Evolutionary conservation across 2,888 invertebrate genomes (phyloP).

Genomic region (Plutella xylostella): DNA sequence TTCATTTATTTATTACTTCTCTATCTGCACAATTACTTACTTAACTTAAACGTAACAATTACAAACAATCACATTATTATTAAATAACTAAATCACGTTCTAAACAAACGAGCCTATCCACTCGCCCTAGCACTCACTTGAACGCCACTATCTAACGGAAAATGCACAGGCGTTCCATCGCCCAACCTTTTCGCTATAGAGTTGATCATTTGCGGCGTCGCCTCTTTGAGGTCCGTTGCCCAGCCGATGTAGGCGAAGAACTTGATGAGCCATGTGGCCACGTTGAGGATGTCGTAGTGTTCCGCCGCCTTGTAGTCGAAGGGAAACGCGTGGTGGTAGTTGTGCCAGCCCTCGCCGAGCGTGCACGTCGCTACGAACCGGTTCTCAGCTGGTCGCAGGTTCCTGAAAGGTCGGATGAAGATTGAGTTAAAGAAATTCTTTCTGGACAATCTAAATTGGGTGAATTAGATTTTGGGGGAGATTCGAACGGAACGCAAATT

Average conservation of each 20-base stretch:
- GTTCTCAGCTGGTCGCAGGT: slow-evolving; percentile 74
- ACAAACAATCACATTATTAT: too few species aligned
- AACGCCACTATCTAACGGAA: slow-evolving; percentile 24
- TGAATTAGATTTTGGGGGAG: too few species aligned
- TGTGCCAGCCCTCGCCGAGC: slow-evolving; percentile 79
- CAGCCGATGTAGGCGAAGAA: slow-evolving; percentile 51
- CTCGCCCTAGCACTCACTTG: too few species aligned
- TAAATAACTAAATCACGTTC: too few species aligned
- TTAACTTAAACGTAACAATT: too few species aligned
- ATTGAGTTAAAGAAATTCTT: too few species aligned
- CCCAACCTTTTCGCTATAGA: slow-evolving; percentile 50
- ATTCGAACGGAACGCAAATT: too few species aligned
- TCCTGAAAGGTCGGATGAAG: slow-evolving; percentile 44
- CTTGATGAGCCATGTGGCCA: slow-evolving; percentile 43
- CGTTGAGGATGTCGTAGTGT: slow-evolving; percentile 58
- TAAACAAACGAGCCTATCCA: too few species aligned
- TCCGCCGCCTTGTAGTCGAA: slow-evolving; percentile 73
- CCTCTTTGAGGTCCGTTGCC: slow-evolving; percentile 53
- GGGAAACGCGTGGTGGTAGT: slow-evolving; percentile 83
- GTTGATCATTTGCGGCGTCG: slow-evolving; percentile 54
- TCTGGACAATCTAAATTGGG: too few species aligned
- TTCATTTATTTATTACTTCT: too few species aligned
- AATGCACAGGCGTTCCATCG: slow-evolving; percentile 52
- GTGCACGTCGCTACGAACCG: slow-evolving; percentile 71
- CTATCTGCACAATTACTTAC: too few species aligned